Evolutionary conservation across 2,113 vertebrate genomes (phyloP).

Genomic region (Eudyptes chrysolophus): DNA sequence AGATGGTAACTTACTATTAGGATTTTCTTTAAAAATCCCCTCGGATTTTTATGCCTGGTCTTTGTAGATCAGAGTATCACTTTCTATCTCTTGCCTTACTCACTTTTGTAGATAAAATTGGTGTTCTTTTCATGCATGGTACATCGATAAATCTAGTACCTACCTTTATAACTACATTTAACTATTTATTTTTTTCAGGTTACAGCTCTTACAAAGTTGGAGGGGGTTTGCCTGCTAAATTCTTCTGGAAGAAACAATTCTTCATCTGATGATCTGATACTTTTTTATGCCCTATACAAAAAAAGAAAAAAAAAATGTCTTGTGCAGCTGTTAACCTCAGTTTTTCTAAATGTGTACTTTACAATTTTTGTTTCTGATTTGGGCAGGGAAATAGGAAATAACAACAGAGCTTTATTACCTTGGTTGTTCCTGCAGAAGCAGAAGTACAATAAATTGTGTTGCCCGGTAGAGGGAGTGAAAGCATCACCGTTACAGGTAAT

Average conservation of each 20-base stretch:
- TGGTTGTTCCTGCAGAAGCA: slow-evolving; percentile 93
- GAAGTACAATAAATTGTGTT: slow-evolving; percentile 90
- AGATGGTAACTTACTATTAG: background rate
- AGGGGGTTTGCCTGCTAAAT: background rate
- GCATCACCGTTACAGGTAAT: slow-evolving; percentile 90
- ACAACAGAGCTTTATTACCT: slow-evolving; percentile 87
- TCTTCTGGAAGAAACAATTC: background rate
- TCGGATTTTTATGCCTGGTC: background rate
- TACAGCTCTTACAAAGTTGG: background rate
- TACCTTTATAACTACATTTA: background rate
- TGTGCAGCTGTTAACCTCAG: background rate
- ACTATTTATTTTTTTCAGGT: background rate
- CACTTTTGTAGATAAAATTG: background rate
- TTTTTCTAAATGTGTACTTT: background rate
- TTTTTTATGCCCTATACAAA: background rate
- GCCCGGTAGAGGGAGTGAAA: slow-evolving; percentile 84
- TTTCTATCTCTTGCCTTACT: background rate
- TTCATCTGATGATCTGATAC: background rate
- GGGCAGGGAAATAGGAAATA: slow-evolving; percentile 91
- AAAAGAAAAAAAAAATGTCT: background rate
- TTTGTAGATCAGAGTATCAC: background rate
- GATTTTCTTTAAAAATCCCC: background rate
- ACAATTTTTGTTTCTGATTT: background rate
- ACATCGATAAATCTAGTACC: background rate
- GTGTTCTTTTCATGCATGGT: background rate